A percentile compares a stretch with the other conserved stretches of the same genome.
phyloP scores from a whole-genome alignment of 2,888 invertebrate species.

The Orchesellides sinensis region DNA sequence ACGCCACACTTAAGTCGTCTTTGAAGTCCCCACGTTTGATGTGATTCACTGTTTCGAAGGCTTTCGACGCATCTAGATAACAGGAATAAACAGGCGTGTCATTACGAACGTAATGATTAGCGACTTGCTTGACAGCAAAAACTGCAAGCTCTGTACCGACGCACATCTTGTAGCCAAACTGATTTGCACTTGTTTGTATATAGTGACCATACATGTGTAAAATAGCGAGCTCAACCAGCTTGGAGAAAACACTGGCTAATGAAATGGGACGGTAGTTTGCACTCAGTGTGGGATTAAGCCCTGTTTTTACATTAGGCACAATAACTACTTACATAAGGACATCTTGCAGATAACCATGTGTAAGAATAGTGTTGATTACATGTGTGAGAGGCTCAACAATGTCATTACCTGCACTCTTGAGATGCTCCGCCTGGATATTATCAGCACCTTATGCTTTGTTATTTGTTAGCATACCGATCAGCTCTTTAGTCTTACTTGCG shows the following conservation, averaged over 20 bases:
- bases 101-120: conserved; percentile 17
- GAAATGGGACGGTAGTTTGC: conserved; percentile 14
- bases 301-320: not conserved
- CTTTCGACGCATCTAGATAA: conserved; percentile 12
- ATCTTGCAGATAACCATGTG: not conserved
- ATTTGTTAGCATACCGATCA: not conserved
- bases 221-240: not conserved
- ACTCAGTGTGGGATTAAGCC: not conserved
- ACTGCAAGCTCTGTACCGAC: not conserved
- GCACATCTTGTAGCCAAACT: conserved; percentile 7
- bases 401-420: not conserved
- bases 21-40: too few relatives aligned
- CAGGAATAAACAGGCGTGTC: conserved; percentile 5
- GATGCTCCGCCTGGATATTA: not conserved
- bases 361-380: not conserved
- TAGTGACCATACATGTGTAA: not conserved
- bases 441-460: not conserved
- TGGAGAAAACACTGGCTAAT: conserved; percentile 7
- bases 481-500: not conserved
- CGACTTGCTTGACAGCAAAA: not conserved
- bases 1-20: not conserved
- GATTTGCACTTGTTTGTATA: not conserved
- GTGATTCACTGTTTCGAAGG: conserved; percentile 2
- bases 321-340: conserved; percentile 3
- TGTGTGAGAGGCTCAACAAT: not conserved